phyloP scores from a whole-genome alignment of 2,797 vertebrate genomes.

The Acanthurus tractus region DNA sequence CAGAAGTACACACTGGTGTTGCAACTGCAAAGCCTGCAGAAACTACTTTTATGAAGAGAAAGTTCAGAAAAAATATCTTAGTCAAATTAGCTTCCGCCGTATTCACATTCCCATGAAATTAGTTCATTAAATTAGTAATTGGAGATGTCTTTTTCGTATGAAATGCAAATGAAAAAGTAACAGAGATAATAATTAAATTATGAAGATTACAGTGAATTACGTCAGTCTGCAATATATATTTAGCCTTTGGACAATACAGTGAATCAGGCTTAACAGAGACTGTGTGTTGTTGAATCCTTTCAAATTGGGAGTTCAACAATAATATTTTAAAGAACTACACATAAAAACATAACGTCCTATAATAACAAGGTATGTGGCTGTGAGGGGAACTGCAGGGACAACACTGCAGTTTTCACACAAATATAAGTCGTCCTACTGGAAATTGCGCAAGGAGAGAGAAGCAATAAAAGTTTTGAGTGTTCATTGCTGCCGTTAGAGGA shows the following conservation, averaged over 20 bases:
- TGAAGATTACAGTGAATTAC: background rate
- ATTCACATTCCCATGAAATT: background rate
- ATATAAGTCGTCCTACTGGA: background rate
- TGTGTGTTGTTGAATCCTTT: background rate
- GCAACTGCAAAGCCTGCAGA: background rate
- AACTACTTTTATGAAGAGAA: background rate
- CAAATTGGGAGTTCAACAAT: background rate
- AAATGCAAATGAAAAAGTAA: background rate
- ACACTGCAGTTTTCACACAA: background rate
- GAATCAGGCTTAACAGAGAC: too few relatives aligned
- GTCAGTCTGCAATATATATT: background rate
- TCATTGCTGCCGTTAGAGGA: constrained; percentile 2
- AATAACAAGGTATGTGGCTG: background rate
- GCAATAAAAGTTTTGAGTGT: background rate
- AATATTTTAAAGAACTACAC: background rate
- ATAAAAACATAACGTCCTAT: background rate
- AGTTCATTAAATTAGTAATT: background rate
- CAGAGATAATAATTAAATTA: background rate
- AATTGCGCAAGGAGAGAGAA: background rate
- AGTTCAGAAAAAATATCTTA: background rate
- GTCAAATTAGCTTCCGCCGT: background rate
- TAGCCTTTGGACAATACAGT: background rate
- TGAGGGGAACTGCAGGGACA: background rate
- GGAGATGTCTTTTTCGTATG: background rate
- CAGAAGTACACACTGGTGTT: background rate